phyloP scores from a whole-genome alignment of 64 coral and sea anemone species.

The Actinia tenebrosa region DNA sequence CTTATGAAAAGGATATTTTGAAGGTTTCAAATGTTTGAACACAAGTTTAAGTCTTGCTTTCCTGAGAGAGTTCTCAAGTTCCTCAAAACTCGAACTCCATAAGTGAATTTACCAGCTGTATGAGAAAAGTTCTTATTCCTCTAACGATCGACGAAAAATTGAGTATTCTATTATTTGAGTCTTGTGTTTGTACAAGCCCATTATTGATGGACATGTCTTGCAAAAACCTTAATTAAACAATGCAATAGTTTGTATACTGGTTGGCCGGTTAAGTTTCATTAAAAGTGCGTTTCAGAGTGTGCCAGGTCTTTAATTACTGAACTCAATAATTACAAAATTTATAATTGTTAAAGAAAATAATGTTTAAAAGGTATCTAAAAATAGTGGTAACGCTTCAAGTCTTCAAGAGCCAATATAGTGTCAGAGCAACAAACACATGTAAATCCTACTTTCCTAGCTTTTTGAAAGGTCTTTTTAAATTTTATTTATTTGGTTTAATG shows the following conservation, averaged over 20 bases:
- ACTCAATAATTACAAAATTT: neutral
- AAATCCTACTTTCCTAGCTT: neutral
- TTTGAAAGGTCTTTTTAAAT: neutral
- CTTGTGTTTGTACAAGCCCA: neutral
- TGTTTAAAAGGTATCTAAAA: neutral
- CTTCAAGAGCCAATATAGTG: neutral
- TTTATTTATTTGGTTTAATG: neutral
- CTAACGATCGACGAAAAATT: neutral
- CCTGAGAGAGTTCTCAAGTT: neutral
- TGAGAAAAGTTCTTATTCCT: neutral
- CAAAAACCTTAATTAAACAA: neutral
- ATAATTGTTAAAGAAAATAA: neutral
- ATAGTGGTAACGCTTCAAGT: no score
- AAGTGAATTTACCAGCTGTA: neutral
- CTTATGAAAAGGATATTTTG: no score
- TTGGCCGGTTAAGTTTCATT: neutral
- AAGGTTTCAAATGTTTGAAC: no score
- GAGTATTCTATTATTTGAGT: neutral
- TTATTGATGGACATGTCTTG: neutral
- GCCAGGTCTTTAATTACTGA: neutral
- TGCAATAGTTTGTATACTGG: no score
- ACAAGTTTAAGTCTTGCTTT: neutral
- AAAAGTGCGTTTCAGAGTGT: neutral
- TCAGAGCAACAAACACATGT: neutral
- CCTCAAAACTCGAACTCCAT: neutral